Conservation (phyloP, 2,113 vertebrate genomes). For the Phylloscopus whistleri region DNA sequence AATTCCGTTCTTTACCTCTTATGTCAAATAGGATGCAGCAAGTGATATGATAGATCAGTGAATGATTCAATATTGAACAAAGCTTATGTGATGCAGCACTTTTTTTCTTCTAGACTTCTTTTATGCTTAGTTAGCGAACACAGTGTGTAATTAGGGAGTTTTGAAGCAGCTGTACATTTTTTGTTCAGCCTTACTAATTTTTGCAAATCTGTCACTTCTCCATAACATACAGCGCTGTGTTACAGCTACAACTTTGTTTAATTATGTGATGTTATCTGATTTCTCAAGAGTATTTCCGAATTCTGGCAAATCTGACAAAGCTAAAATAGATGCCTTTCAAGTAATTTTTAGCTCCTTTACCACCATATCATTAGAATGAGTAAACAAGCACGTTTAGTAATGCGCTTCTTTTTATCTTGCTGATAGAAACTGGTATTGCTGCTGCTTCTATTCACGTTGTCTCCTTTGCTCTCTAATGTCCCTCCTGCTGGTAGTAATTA, state of each 20-base stretch:
- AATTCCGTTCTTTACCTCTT: conserved; percentile 64
- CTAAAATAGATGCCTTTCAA: not conserved
- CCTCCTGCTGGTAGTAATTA: conserved; percentile 69
- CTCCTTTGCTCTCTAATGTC: conserved; percentile 43
- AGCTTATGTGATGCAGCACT: conserved; percentile 69
- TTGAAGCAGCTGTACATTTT: conserved; percentile 30
- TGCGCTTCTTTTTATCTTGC: not conserved
- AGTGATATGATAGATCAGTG: conserved; percentile 70
- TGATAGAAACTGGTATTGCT: conserved; percentile 16
- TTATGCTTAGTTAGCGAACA: conserved; percentile 47
- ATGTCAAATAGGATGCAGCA: conserved; percentile 70
- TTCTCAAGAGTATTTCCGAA: not conserved
- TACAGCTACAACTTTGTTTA: not conserved
- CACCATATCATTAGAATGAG: not conserved
- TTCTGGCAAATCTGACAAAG: not conserved
- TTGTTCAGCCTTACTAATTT: conserved; percentile 12
- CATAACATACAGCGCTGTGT: rapidly evolving
- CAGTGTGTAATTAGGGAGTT: conserved; percentile 44
- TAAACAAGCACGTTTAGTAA: not conserved
- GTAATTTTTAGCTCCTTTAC: conserved; percentile 4
- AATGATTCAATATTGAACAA: conserved; percentile 65
- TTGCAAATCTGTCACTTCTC: not conserved
- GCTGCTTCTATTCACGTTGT: conserved; percentile 23
- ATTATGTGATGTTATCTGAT: not conserved
- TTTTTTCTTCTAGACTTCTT: conserved; percentile 50